Percentiles rank a stretch among this genome's conserved stretches.
Conservation (phyloP, 2,888 invertebrate species). For the Euphydryas editha region DNA sequence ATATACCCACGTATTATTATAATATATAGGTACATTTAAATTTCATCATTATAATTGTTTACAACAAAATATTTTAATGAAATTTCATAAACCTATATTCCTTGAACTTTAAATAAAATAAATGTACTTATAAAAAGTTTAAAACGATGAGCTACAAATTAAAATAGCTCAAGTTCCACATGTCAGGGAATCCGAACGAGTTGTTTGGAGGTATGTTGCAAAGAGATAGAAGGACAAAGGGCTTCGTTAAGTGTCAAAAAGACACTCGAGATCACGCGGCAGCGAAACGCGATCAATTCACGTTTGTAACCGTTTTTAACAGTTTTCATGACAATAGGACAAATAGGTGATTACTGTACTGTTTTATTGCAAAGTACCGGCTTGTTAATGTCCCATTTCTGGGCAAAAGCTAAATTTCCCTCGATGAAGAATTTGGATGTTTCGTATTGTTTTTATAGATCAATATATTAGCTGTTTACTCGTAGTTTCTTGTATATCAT, state of each 20-base stretch:
- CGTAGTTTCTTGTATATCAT: too few species aligned
- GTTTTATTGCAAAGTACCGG: background rate
- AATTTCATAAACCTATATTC: background rate
- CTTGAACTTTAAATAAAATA: background rate
- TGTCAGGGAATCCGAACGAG: background rate
- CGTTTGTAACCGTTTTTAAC: slow-evolving; percentile 5
- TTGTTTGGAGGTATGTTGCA: slow-evolving; percentile 11
- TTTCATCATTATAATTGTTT: too few species aligned
- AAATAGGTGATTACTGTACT: background rate
- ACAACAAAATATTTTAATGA: too few species aligned
- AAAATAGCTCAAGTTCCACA: background rate
- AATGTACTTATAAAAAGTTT: background rate
- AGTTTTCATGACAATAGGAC: background rate
- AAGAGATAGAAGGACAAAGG: slow-evolving; percentile 21
- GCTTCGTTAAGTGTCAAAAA: slow-evolving; percentile 25
- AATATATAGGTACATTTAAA: too few species aligned
- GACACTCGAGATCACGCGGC: slow-evolving; percentile 8
- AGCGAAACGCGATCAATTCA: slow-evolving; percentile 8
- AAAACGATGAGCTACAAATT: background rate
- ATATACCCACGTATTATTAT: too few species aligned
- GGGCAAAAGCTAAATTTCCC: too few species aligned
- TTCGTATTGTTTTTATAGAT: too few species aligned
- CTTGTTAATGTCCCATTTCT: background rate
- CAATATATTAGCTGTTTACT: too few species aligned
- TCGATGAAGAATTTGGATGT: too few species aligned